Evolutionary conservation across 2,888 invertebrate species (phyloP).

Genomic region (Didymodactylos carnosus): DNA sequence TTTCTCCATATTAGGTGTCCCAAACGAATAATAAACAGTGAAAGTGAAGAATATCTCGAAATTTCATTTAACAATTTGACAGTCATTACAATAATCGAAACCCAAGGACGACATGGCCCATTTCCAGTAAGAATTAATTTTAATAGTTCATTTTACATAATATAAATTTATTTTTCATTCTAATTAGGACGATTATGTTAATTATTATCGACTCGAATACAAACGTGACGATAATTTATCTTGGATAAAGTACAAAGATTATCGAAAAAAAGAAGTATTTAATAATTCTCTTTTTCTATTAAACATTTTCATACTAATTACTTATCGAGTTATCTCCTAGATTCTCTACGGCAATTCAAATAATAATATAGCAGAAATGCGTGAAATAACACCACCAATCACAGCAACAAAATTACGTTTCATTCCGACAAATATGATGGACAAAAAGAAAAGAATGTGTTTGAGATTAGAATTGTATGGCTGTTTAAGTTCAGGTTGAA

Average conservation of each 20-base stretch:
- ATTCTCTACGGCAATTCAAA: conserved; percentile 62
- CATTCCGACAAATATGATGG: conserved; percentile 56
- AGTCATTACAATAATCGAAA: conserved; percentile 62
- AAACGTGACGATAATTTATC: not conserved
- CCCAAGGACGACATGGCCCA: conserved; percentile 76
- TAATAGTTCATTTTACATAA: no score
- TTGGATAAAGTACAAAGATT: not conserved
- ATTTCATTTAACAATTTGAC: conserved; percentile 55
- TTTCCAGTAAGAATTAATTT: conserved; percentile 47
- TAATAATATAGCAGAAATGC: conserved; percentile 58
- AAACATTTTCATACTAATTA: no score
- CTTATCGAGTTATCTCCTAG: no score
- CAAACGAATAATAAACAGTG: conserved; percentile 48
- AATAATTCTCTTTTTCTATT: no score
- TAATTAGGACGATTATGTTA: not conserved
- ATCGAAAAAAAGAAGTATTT: conserved; percentile 27
- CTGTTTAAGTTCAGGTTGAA: conserved; percentile 41
- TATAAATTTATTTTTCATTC: not conserved
- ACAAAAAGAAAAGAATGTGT: conserved; percentile 58
- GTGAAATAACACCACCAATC: conserved; percentile 54
- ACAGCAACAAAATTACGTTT: conserved; percentile 66
- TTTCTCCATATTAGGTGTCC: no score
- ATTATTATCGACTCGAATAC: not conserved
- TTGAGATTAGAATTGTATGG: conserved; percentile 76
- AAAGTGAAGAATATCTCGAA: conserved; percentile 55